Evolutionary conservation across 1,140 invertebrate species (phyloP).

Genomic region (Ostrea edulis): DNA sequence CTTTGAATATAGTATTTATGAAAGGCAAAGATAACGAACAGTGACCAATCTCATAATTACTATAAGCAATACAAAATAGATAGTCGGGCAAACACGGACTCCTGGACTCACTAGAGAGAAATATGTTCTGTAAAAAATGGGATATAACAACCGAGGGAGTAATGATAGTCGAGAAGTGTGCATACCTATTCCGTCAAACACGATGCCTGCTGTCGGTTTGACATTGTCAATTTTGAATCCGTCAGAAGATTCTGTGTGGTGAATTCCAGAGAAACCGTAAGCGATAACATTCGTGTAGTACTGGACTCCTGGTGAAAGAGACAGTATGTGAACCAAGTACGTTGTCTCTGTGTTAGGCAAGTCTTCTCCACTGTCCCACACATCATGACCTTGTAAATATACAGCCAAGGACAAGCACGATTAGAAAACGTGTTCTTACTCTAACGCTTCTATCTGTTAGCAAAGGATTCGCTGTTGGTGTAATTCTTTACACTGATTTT

Average conservation of each 20-base stretch:
- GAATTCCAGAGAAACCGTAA: constrained; percentile 46
- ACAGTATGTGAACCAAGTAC: not conserved
- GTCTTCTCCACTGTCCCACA: constrained; percentile 11
- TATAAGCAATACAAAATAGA: too few species aligned
- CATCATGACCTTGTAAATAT: not conserved
- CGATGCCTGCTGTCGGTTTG: constrained; percentile 50
- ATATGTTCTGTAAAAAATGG: not conserved
- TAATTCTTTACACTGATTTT: not conserved
- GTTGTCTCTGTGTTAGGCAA: not conserved
- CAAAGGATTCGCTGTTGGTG: not conserved
- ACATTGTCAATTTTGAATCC: constrained; percentile 54
- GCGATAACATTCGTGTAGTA: constrained; percentile 49
- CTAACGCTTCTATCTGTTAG: not conserved
- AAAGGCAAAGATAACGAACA: too few species aligned
- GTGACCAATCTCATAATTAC: too few species aligned
- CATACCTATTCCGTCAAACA: constrained; percentile 60
- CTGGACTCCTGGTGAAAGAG: constrained; percentile 29
- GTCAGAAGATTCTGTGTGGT: constrained; percentile 54
- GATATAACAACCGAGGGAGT: not conserved
- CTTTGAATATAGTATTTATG: not conserved
- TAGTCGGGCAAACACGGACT: too few species aligned
- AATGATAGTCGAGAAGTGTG: not conserved
- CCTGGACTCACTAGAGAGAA: too few species aligned
- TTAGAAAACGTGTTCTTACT: not conserved
- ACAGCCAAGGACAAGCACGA: not conserved